Percentiles rank a stretch among this genome's conserved stretches.
phyloP scores from a whole-genome alignment of 2,888 invertebrate genomes.

The Epistrophella euchroma region DNA sequence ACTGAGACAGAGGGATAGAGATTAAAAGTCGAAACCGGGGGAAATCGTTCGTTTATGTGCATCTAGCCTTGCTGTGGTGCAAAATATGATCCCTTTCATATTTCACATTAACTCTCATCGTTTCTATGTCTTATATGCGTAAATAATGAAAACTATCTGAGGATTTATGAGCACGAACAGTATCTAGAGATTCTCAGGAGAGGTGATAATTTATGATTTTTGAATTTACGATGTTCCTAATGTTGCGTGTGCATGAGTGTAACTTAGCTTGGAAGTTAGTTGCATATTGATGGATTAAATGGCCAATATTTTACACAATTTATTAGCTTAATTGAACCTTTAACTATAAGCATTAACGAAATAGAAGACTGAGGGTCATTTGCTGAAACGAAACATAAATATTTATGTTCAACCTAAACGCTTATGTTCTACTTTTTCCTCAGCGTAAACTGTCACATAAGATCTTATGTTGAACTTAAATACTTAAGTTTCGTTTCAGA shows the following conservation, averaged over 20 bases:
- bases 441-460: too few relatives aligned
- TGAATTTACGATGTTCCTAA: constrained; percentile 25
- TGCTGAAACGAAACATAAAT: too few relatives aligned
- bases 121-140: too few relatives aligned
- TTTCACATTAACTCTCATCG: constrained; percentile 33
- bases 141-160: constrained; percentile 30
- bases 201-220: constrained; percentile 54
- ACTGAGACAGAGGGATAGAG: constrained; percentile 18
- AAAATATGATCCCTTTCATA: constrained; percentile 42
- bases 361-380: background rate
- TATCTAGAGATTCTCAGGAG: constrained; percentile 23
- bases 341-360: background rate
- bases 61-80: constrained; percentile 16
- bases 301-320: background rate
- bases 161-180: constrained; percentile 57
- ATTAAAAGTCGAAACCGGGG: constrained; percentile 27
- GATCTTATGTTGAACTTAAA: too few relatives aligned
- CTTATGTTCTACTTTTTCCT: too few relatives aligned
- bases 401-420: too few relatives aligned
- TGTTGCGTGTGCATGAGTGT: background rate
- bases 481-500: too few relatives aligned
- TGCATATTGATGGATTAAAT: background rate
- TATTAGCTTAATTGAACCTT: background rate
- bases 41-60: constrained; percentile 4
- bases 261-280: background rate